A percentile compares a stretch with the other conserved stretches of the same genome.
These are phyloP conservation scores for Pandemis cinnamomeana DNA, from an alignment of 2,888 invertebrate species.

Conservation along the genomic window DNA sequence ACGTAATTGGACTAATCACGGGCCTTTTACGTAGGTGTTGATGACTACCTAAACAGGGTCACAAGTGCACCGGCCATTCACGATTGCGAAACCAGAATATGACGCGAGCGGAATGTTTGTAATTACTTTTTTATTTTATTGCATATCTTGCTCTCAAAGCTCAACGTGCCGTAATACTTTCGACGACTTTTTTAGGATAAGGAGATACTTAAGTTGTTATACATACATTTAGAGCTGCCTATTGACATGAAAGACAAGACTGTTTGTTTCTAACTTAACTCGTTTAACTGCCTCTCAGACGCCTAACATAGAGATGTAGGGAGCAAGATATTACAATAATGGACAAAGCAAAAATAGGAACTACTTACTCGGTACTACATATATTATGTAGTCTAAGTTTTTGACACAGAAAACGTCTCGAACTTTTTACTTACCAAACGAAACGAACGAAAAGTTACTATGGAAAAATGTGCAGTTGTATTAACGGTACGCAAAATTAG, in stretches of 20 bases:
- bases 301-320: not conserved
- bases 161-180: not conserved
- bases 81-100: constrained; percentile 36
- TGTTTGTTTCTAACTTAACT: constrained; percentile 1
- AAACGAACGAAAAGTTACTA: too few relatives aligned
- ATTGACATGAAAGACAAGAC: not conserved
- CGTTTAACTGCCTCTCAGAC: not conserved
- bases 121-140: constrained; percentile 27
- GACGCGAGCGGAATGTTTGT: constrained; percentile 25
- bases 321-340: not conserved
- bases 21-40: constrained; percentile 12
- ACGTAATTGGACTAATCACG: constrained; percentile 19
- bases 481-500: too few relatives aligned
- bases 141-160: constrained; percentile 17
- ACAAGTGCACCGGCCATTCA: constrained; percentile 17
- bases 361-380: not conserved
- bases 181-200: constrained; percentile 16
- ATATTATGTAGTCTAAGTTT: too few relatives aligned
- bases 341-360: not conserved
- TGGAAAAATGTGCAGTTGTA: too few relatives aligned
- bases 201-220: not conserved
- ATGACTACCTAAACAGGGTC: constrained; percentile 27
- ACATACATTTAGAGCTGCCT: not conserved
- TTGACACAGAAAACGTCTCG: too few relatives aligned
- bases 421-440: too few relatives aligned